These are phyloP conservation scores for Panulirus ornatus DNA, from an alignment of 1,140 invertebrate species.

Conservation along the genomic window DNA sequence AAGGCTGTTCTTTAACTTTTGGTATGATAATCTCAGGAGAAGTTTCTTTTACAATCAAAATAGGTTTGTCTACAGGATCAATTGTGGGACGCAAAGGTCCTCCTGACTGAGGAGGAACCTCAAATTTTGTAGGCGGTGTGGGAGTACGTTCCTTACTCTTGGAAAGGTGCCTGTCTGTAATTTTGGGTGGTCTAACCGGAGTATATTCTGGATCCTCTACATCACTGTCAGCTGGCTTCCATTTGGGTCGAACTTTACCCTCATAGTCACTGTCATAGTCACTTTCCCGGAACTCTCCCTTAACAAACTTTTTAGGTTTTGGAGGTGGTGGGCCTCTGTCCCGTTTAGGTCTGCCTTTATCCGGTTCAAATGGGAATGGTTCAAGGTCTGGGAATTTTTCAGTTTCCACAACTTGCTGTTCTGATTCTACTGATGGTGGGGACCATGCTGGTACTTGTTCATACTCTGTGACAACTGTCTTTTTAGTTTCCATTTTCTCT, in stretches of 20 bases:
- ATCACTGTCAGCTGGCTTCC: constrained; percentile 74
- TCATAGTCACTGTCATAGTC: constrained; percentile 85
- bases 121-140: constrained; percentile 74
- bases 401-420: background rate
- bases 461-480: constrained; percentile 61
- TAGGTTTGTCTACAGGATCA: constrained; percentile 58
- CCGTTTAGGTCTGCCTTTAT: constrained; percentile 77
- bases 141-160: constrained; percentile 64
- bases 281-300: constrained; percentile 84
- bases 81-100: constrained; percentile 68
- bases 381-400: constrained; percentile 75
- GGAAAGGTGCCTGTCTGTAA: constrained; percentile 28
- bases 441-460: constrained; percentile 27
- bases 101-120: constrained; percentile 64
- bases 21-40: constrained; percentile 62
- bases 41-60: constrained; percentile 19
- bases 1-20: constrained; percentile 43
- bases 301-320: constrained; percentile 84
- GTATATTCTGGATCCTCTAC: constrained; percentile 70
- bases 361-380: constrained; percentile 80
- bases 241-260: constrained; percentile 74
- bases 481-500: constrained; percentile 62
- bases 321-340: constrained; percentile 78
- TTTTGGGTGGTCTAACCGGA: constrained; percentile 53
- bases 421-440: background rate